Percentiles rank a stretch among this genome's conserved stretches.
These are phyloP conservation scores for Tetragnatha versicolor DNA, from an alignment of 1,140 invertebrate species.

Conservation along the genomic window DNA sequence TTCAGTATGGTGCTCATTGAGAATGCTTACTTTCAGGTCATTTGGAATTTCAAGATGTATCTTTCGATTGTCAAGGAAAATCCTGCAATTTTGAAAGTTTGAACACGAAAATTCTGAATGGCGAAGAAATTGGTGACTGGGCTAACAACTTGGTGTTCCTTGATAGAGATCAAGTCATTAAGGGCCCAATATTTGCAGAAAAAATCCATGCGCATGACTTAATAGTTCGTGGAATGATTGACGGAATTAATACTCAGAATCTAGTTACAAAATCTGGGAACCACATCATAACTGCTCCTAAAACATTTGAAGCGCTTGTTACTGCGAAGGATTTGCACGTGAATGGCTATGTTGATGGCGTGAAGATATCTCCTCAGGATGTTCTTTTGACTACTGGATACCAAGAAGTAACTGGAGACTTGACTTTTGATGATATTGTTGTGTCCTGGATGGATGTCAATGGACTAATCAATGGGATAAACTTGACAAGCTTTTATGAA, in stretches of 20 bases:
- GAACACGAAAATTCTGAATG: conserved; percentile 30
- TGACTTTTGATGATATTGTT: conserved; percentile 20
- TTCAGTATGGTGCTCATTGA: too few relatives aligned
- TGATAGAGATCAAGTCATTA: conserved; percentile 34
- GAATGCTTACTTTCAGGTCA: conserved; percentile 6
- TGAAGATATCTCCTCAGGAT: conserved; percentile 21
- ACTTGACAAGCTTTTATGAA: conserved; percentile 39
- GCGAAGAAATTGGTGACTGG: conserved; percentile 34
- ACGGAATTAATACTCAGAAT: conserved; percentile 25
- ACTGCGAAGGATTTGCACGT: conserved; percentile 24
- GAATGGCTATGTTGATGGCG: conserved; percentile 38
- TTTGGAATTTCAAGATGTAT: conserved; percentile 38
- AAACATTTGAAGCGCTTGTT: conserved; percentile 16
- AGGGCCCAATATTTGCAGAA: conserved; percentile 19
- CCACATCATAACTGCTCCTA: conserved; percentile 35
- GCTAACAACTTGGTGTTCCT: conserved; percentile 37
- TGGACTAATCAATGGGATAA: conserved; percentile 26
- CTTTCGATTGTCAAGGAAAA: conserved; percentile 18
- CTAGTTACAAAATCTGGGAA: conserved; percentile 51
- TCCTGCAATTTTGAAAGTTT: conserved; percentile 25
- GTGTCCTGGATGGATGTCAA: not conserved
- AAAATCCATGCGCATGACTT: conserved; percentile 18
- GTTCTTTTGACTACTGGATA: conserved; percentile 37
- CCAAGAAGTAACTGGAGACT: conserved; percentile 31
- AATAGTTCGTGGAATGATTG: conserved; percentile 21